Evolutionary conservation across 2,113 vertebrate species (phyloP).

Genomic region (Caracal caracal): DNA sequence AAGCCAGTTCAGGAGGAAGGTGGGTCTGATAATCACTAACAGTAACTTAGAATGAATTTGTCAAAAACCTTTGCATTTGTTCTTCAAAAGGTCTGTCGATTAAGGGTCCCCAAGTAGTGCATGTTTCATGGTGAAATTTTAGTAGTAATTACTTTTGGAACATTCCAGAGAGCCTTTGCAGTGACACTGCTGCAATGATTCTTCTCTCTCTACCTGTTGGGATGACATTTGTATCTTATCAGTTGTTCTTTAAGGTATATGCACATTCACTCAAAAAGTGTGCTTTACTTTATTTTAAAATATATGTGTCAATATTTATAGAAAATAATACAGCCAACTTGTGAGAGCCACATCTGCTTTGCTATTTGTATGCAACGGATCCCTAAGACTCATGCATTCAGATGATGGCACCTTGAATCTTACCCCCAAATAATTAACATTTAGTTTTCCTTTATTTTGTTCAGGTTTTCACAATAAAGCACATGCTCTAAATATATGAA

Average conservation of each 20-base stretch:
- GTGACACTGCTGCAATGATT: background rate
- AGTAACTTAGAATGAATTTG: background rate
- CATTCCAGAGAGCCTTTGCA: background rate
- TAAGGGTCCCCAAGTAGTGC: background rate
- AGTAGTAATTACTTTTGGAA: background rate
- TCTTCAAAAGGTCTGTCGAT: background rate
- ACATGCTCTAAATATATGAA: background rate
- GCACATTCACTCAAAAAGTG: background rate
- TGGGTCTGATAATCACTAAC: background rate
- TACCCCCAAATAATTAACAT: background rate
- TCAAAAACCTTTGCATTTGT: background rate
- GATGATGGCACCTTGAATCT: background rate
- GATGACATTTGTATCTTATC: background rate
- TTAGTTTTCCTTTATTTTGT: constrained; percentile 38
- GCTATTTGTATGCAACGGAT: background rate
- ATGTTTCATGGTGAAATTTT: background rate
- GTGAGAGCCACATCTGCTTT: background rate
- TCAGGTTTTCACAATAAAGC: constrained; percentile 5
- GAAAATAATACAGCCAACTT: background rate
- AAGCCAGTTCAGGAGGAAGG: background rate
- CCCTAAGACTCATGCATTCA: background rate
- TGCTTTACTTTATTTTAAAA: background rate
- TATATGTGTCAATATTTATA: background rate
- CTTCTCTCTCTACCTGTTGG: background rate
- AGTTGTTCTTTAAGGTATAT: background rate